Evolutionary conservation across 2,113 vertebrate genomes (phyloP), one percentile per base, ranked within the genome.

Genomic region (Numida meleagris): DNA sequence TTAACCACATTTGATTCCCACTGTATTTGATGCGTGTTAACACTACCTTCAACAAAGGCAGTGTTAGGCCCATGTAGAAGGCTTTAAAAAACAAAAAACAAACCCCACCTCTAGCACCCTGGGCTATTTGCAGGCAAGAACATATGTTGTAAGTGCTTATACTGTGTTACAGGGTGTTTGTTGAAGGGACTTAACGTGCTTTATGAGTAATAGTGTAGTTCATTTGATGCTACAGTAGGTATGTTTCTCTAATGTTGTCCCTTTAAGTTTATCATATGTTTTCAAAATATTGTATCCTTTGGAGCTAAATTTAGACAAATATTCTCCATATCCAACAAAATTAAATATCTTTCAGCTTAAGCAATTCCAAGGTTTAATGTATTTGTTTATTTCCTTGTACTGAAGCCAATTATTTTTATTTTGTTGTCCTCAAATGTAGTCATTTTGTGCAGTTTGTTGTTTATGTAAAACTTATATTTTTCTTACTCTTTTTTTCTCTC

Each of bases 401-500:
- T 59, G 53, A 65, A 80, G 80, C 38, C 73, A 74, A 34, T 90
- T 71, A 45, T 82, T 92, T 77, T 65, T 45, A 62, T 96, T 93
- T 91, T 81, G 63, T 93, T 96, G 95, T 88, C 83, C 75, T 86
- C 61, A 97, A 65, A 92, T 83, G 45, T 58, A 84, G 75, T 93
- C 94, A 91, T 86, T 96, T 93, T 75, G 78, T 81, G 65, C 45
- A 73, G 20, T 87, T 96, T 94, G 89, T 95, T 86, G 93, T 93
- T 96, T 96, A 93, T 81, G 17, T 86, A 97, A 97, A 97, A 96
- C 86, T 97, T 84, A 96, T 2, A 17, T 93, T 96, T 83, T 92
- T 79, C 83, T 94, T 81, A 93, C 82, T 59, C 59, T 94, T 88
- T 94, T 96, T 96, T 97, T 92, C 63, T 97, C 86, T 95, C 76